Conservation (phyloP, 2,113 vertebrate genomes). For the Takifugu flavidus region DNA sequence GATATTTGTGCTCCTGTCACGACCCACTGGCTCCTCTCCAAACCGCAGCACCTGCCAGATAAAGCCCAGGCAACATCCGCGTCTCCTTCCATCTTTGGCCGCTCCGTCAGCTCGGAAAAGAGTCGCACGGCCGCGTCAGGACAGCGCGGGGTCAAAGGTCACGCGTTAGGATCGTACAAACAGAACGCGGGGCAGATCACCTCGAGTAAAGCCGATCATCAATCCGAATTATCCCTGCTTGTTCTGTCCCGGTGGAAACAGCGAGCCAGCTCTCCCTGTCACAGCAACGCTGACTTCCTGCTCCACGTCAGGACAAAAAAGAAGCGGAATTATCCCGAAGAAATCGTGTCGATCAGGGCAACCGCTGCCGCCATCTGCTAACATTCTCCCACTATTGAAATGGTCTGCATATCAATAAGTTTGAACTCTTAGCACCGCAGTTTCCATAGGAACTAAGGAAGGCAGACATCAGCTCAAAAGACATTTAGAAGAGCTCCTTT, state of each 20-base stretch:
- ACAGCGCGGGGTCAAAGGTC: background rate
- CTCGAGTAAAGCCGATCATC: slow-evolving; percentile 26
- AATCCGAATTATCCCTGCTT: slow-evolving; percentile 35
- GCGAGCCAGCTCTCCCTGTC: slow-evolving; percentile 3
- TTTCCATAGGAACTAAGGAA: slow-evolving; percentile 74
- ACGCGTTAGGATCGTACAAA: no score
- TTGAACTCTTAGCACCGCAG: slow-evolving; percentile 54
- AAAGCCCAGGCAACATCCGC: slow-evolving; percentile 54
- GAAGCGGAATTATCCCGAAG: slow-evolving; percentile 18
- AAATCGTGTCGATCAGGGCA: slow-evolving; percentile 21
- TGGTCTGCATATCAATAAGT: slow-evolving; percentile 51
- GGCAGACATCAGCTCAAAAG: slow-evolving; percentile 29
- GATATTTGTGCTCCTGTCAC: slow-evolving; percentile 9
- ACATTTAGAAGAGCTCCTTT: slow-evolving; percentile 40
- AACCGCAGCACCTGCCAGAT: slow-evolving; percentile 58
- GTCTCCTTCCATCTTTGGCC: slow-evolving; percentile 48
- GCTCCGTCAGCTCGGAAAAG: slow-evolving; percentile 16
- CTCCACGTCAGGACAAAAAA: slow-evolving; percentile 12
- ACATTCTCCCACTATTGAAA: slow-evolving; percentile 27
- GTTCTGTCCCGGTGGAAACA: slow-evolving; percentile 21
- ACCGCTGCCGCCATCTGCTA: slow-evolving; percentile 17
- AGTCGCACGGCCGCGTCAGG: background rate
- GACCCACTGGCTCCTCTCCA: slow-evolving; percentile 63
- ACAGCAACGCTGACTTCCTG: slow-evolving; percentile 23
- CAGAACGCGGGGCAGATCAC: no score